Conservation (phyloP, 2,888 invertebrate species). For the Atherix ibis region DNA sequence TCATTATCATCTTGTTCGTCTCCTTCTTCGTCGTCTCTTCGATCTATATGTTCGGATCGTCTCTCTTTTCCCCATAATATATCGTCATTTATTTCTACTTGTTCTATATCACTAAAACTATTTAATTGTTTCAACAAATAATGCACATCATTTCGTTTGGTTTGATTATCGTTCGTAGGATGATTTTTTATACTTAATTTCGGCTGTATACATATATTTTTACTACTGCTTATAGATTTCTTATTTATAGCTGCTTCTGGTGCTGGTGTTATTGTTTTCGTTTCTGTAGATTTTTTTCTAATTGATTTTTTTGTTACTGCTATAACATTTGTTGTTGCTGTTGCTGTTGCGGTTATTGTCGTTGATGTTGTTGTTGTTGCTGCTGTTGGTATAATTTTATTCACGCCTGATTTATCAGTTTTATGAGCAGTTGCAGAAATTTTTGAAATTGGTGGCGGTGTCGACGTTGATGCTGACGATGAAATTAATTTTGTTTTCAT, state of each 20-base stretch:
- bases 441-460: not conserved
- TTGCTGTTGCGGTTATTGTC: slow-evolving; percentile 21
- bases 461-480: not conserved
- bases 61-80: slow-evolving; percentile 12
- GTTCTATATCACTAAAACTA: slow-evolving; percentile 35
- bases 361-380: slow-evolving; percentile 9
- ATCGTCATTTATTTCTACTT: slow-evolving; percentile 34
- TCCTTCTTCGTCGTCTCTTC: slow-evolving; percentile 4
- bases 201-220: slow-evolving; percentile 10
- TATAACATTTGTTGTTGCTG: slow-evolving; percentile 34
- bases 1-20: slow-evolving; percentile 11
- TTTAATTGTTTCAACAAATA: slow-evolving; percentile 36
- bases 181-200: slow-evolving; percentile 13
- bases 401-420: not conserved
- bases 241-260: slow-evolving; percentile 9
- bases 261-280: slow-evolving; percentile 11
- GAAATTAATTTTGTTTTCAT: too few species aligned
- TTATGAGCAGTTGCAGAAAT: not conserved
- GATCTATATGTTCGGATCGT: slow-evolving; percentile 4
- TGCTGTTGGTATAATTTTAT: not conserved
- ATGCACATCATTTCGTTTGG: slow-evolving; percentile 35
- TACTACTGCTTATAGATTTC: slow-evolving; percentile 3
- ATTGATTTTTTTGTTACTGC: slow-evolving; percentile 8
- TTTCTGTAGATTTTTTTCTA: slow-evolving; percentile 12
- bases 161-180: slow-evolving; percentile 28